Conservation (phyloP, 2,113 vertebrate species). For the Athene noctua region DNA sequence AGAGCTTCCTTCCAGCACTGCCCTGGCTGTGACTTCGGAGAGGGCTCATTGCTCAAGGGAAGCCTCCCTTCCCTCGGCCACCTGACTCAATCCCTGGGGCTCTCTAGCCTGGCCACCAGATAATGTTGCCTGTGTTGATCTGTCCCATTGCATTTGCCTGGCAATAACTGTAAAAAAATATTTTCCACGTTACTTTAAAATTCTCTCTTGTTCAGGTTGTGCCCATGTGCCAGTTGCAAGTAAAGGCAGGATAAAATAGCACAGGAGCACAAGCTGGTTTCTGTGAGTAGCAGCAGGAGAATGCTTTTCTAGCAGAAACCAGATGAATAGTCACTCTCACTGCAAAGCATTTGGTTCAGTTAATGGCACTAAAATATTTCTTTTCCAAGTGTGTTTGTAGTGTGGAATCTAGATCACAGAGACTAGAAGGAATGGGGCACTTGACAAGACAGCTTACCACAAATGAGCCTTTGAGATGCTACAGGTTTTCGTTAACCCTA, state of each 20-base stretch:
- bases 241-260: not conserved
- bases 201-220: not conserved
- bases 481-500: not conserved
- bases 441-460: not conserved
- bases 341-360: not conserved
- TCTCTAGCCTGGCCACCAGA: not conserved
- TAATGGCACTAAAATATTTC: not conserved
- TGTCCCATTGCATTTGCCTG: not conserved
- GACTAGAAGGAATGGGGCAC: not conserved
- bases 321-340: not conserved
- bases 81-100: conserved; percentile 11
- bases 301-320: not conserved
- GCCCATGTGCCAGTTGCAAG: rapidly evolving
- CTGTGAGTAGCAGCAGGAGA: not conserved
- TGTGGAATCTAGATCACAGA: not conserved
- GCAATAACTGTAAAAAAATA: not conserved
- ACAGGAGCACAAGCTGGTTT: not conserved
- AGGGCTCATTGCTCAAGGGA: conserved; percentile 17
- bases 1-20: conserved; percentile 77
- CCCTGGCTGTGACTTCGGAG: conserved; percentile 58
- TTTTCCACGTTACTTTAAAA: not conserved
- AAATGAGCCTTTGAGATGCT: not conserved
- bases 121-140: not conserved
- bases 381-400: not conserved
- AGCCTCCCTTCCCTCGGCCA: conserved; percentile 2